phyloP scores from a whole-genome alignment of 1,140 invertebrate species.

The Drosophila equinoxialis region DNA sequence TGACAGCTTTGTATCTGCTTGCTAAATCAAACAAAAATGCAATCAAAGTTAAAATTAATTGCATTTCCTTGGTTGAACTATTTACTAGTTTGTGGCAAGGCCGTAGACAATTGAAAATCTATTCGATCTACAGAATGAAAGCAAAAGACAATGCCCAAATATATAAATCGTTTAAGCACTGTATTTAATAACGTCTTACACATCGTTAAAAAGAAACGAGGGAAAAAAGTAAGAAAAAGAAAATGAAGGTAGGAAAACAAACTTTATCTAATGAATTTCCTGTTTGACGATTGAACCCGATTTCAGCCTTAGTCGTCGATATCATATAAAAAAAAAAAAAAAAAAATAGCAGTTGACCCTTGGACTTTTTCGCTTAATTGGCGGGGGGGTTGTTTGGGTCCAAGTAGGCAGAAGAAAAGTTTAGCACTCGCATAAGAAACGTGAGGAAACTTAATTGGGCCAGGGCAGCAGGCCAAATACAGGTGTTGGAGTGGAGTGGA shows the following conservation, averaged over 20 bases:
- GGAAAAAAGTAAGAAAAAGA: neutral
- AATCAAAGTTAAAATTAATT: slow-evolving; percentile 71
- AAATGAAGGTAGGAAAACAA: neutral
- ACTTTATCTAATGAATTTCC: slow-evolving; percentile 75
- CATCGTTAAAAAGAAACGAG: slow-evolving; percentile 47
- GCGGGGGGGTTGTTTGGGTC: slow-evolving; percentile 17
- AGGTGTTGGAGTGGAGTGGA: slow-evolving; percentile 20
- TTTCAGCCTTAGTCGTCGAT: slow-evolving; percentile 30
- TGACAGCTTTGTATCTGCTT: slow-evolving; percentile 13
- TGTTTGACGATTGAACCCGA: slow-evolving; percentile 58
- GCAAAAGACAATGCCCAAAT: slow-evolving; percentile 5
- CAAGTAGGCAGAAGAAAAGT: slow-evolving; percentile 36
- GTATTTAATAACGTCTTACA: slow-evolving; percentile 43
- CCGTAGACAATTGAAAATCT: slow-evolving; percentile 43
- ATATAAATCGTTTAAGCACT: slow-evolving; percentile 24
- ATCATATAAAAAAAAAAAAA: neutral
- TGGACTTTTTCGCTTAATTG: slow-evolving; percentile 65
- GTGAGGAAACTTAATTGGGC: slow-evolving; percentile 74
- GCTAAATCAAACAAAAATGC: slow-evolving; percentile 68
- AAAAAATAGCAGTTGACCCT: slow-evolving; percentile 41
- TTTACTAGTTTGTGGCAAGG: slow-evolving; percentile 19
- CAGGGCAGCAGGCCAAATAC: slow-evolving; percentile 16
- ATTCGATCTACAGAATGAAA: neutral
- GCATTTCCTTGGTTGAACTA: slow-evolving; percentile 52
- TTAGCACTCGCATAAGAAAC: slow-evolving; percentile 63